phyloP scores from a whole-genome alignment of 2,113 vertebrate species.

The Coregonus clupeaformis region DNA sequence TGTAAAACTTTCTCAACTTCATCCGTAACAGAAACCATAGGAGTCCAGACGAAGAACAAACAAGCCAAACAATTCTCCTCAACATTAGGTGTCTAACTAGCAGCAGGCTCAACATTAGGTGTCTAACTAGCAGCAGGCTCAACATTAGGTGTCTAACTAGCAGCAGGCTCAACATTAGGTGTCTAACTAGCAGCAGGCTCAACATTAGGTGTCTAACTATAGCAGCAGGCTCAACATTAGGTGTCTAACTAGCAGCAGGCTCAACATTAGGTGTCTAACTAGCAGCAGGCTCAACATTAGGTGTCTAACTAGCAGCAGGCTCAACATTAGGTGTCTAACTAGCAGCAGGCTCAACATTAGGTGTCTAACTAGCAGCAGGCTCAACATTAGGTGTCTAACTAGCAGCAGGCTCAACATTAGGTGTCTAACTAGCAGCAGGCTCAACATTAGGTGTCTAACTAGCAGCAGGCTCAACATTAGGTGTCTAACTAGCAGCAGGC shows the following conservation, averaged over 20 bases:
- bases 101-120: constrained; percentile 13
- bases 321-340: constrained; percentile 13
- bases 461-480: constrained; percentile 15
- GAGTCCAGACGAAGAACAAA: constrained; percentile 3
- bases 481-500: constrained; percentile 29
- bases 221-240: constrained; percentile 15
- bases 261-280: constrained; percentile 13
- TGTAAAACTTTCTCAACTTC: background rate
- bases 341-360: constrained; percentile 15
- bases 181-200: constrained; percentile 29
- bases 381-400: constrained; percentile 13
- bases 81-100: constrained; percentile 14
- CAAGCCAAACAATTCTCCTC: constrained; percentile 2
- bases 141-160: constrained; percentile 14
- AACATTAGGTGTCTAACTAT: constrained; percentile 15
- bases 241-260: constrained; percentile 29
- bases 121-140: constrained; percentile 29
- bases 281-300: constrained; percentile 15
- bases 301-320: constrained; percentile 29
- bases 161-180: constrained; percentile 13
- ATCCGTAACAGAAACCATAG: background rate
- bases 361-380: constrained; percentile 29
- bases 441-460: constrained; percentile 13
- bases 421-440: constrained; percentile 29
- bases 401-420: constrained; percentile 15